Conservation (phyloP, 2,797 vertebrate species). For the Coccyzus lansbergi region DNA sequence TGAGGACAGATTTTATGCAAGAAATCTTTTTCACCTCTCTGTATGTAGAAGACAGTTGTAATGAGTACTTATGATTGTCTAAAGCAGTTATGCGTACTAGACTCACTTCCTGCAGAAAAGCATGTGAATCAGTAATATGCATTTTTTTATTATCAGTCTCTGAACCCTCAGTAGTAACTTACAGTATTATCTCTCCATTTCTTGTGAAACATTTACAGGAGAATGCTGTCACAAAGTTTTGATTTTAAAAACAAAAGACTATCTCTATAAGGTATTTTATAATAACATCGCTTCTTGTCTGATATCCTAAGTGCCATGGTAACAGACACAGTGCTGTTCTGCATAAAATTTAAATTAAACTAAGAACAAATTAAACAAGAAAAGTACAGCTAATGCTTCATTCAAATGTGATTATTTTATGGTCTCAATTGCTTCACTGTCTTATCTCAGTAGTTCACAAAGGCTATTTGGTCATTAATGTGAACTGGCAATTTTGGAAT, state of each 20-base stretch:
- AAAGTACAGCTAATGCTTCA: background rate
- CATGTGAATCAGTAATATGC: background rate
- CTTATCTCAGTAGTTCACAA: background rate
- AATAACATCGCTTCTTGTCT: background rate
- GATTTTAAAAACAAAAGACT: background rate
- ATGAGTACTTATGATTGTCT: background rate
- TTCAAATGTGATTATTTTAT: background rate
- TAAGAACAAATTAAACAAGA: background rate
- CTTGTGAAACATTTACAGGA: background rate
- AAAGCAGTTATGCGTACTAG: background rate
- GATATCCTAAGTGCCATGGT: background rate
- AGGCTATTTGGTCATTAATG: background rate
- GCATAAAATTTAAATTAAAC: background rate
- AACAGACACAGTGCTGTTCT: background rate
- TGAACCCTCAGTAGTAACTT: background rate
- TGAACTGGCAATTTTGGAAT: slow-evolving; percentile 7
- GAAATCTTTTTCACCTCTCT: background rate
- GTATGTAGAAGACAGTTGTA: background rate
- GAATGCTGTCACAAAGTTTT: background rate
- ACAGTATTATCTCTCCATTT: background rate
- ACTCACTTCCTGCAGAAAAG: background rate
- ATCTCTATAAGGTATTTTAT: background rate
- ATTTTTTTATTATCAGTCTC: background rate
- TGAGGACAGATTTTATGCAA: background rate
- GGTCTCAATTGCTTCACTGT: background rate